These are phyloP conservation scores for Andrena trimmerana DNA, from an alignment of 2,888 invertebrate genomes.

Conservation along the genomic window DNA sequence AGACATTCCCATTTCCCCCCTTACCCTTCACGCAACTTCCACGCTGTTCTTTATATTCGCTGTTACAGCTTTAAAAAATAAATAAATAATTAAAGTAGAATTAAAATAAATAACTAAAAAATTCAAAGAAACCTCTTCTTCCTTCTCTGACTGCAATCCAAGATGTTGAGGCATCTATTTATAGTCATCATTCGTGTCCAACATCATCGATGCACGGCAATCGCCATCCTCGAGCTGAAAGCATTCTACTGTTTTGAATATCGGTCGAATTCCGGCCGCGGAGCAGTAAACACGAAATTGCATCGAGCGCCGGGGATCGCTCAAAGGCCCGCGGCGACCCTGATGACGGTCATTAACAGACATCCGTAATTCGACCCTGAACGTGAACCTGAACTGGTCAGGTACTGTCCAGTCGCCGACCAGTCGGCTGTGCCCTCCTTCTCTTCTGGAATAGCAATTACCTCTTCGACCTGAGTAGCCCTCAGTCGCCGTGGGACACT, in stretches of 20 bases:
- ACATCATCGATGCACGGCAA: too few relatives aligned
- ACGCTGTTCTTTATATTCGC: too few relatives aligned
- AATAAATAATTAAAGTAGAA: too few relatives aligned
- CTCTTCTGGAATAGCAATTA: slow-evolving; percentile 79
- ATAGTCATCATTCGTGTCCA: background rate
- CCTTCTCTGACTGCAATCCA: too few relatives aligned
- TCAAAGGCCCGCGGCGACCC: slow-evolving; percentile 63
- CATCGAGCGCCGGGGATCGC: slow-evolving; percentile 3
- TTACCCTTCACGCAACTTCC: too few relatives aligned
- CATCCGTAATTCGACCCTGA: slow-evolving; percentile 76
- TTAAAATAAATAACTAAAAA: too few relatives aligned
- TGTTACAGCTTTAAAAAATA: too few relatives aligned
- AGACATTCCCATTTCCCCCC: too few relatives aligned
- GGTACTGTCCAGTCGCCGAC: slow-evolving; percentile 75
- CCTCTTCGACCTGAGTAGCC: slow-evolving; percentile 76
- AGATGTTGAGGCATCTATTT: too few relatives aligned
- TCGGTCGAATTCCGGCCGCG: background rate
- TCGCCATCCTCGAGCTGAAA: background rate
- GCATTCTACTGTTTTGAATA: background rate
- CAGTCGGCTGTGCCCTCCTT: slow-evolving; percentile 76
- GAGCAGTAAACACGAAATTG: slow-evolving; percentile 8
- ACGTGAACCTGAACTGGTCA: slow-evolving; percentile 82
- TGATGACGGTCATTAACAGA: slow-evolving; percentile 82
- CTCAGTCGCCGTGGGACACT: slow-evolving; percentile 77
- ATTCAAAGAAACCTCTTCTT: too few relatives aligned